Evolutionary conservation across 2,113 vertebrate species (phyloP).

Genomic region (Arizona elegans): DNA sequence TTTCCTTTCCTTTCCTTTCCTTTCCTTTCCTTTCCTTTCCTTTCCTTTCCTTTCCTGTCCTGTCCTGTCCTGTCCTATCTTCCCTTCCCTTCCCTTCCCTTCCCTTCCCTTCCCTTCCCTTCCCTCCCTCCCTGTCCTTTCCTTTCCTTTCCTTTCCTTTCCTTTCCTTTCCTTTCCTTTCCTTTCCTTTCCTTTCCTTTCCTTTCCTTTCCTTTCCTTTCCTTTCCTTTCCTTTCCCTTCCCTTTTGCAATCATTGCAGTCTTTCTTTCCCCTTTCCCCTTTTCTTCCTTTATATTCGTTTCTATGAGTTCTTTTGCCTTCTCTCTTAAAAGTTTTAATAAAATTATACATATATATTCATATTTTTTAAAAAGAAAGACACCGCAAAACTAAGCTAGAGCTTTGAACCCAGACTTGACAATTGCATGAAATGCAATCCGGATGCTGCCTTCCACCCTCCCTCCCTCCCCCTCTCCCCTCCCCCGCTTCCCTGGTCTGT

Average conservation of each 20-base stretch:
- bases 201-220: accelerated
- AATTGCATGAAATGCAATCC: background rate
- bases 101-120: accelerated
- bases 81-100: too few relatives aligned
- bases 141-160: too few relatives aligned
- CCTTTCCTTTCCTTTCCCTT: too few relatives aligned
- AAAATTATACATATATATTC: background rate
- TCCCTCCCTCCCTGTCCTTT: too few relatives aligned
- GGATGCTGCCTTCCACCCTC: background rate
- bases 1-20: too few relatives aligned
- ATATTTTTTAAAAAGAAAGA: background rate
- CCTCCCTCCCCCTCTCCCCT: too few relatives aligned
- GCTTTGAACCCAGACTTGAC: background rate
- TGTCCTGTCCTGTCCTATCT: too few relatives aligned
- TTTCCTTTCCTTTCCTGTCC: too few relatives aligned
- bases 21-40: too few relatives aligned
- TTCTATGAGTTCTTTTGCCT: background rate
- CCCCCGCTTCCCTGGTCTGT: background rate
- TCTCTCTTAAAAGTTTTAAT: background rate
- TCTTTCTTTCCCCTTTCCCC: background rate
- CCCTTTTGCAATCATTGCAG: background rate
- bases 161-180: too few relatives aligned
- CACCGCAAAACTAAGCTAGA: background rate
- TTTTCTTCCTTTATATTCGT: background rate
- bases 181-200: too few relatives aligned